Base-by-base conservation (phyloP, 2,888 invertebrate species). In the Andrena camellia region DNA sequence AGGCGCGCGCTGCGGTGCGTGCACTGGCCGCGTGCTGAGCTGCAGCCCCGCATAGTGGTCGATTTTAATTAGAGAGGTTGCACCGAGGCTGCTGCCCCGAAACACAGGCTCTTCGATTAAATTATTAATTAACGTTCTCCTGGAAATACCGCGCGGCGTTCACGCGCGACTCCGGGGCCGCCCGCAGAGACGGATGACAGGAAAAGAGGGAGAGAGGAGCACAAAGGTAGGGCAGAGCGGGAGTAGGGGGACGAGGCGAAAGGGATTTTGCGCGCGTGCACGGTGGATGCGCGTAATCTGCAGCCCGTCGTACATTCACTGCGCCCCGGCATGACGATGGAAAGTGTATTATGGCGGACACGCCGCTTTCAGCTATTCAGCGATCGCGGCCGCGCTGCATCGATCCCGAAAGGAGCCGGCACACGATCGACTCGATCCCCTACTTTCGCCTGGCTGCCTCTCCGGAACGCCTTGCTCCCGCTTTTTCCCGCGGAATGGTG, bases 121-220 rank as follows among this genome's bases (percentile, higher is more conserved):
- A 94, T 94, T 93, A 94, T 94, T 94, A 94, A 94, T 94, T 94
- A 94, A 93, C 92, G 92, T 90, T 92, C 91, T 92, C 91, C 88
- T 90, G 89, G 90, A 91, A 92, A 93, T 93, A 92, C 92, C 91
- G 62, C 33, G 26, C 31, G 59, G 50, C 62, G 62, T 67, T 60
- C 73, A 29, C 81, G 63, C 79, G 67, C 80, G 74, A 76, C 72
- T 76, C 54, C 63, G 71, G 29, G 23, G 59, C 57, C 73, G 8
- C 54, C 54, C 57, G 23, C 54, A 68, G 54, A 69, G 82, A 80
- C 54, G 69, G 74, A 78, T 64, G 68, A 74, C 70, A 17, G 72
- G 35, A 60, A 7, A 35, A 10, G 26, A 54, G 66, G 26, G 74
- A 48, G 60, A 31, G 59, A 29, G 20, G 13, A 13, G 33, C n/a